phyloP scores from a whole-genome alignment of 2,113 vertebrate species.

The Halcyon malimbica region DNA sequence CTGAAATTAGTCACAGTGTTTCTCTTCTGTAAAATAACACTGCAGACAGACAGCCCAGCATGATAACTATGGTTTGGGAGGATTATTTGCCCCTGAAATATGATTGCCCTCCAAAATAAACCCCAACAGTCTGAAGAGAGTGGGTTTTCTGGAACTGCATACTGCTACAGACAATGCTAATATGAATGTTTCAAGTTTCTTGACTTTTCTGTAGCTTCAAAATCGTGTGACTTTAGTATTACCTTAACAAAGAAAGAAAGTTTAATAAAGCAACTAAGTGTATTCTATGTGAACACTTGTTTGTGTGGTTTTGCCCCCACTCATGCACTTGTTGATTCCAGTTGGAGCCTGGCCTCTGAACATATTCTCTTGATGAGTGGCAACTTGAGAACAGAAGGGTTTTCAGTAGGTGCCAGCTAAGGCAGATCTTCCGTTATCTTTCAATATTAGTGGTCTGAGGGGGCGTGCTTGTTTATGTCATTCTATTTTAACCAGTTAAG shows the following conservation, averaged over 20 bases:
- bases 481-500: not conserved
- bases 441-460: not conserved
- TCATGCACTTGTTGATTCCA: not conserved
- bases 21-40: not conserved
- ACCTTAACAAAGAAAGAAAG: not conserved
- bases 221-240: not conserved
- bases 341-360: not conserved
- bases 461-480: not conserved
- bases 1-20: not conserved
- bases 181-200: not conserved
- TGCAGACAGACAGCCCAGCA: not conserved
- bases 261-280: not conserved
- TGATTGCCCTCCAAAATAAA: fast-evolving
- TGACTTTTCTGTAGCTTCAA: not conserved
- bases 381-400: not conserved
- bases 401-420: not conserved
- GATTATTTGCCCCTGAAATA: not conserved
- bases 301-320: fast-evolving
- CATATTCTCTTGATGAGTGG: not conserved
- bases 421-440: not conserved
- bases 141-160: not conserved
- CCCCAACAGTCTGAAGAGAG: not conserved
- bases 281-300: not conserved
- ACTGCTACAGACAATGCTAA: not conserved
- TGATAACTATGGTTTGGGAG: not conserved